These are phyloP conservation scores for Phrynosoma blainvillii DNA, from an alignment of 2,113 vertebrate species.

Conservation along the genomic window DNA sequence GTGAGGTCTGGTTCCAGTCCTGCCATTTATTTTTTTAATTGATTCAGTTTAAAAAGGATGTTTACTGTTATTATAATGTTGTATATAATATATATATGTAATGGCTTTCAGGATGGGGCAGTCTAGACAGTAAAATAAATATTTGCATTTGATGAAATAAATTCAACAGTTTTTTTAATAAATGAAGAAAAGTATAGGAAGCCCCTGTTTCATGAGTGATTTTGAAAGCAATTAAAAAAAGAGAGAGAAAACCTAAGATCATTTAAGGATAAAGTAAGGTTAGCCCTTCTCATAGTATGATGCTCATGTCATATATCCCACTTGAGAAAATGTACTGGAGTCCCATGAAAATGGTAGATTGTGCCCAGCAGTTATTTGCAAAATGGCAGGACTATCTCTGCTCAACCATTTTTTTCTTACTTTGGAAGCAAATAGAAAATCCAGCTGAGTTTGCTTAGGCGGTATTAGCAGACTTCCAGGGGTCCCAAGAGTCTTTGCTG, in stretches of 20 bases:
- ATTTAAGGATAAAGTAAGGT: not conserved
- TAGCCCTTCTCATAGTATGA: not conserved
- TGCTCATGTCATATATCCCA: constrained; percentile 35
- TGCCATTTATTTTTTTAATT: not conserved
- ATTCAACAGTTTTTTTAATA: not conserved
- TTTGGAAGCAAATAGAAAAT: constrained; percentile 64
- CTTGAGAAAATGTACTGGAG: not conserved
- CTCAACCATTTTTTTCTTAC: constrained; percentile 26
- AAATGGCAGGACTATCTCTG: constrained; percentile 46
- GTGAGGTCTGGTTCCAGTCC: not conserved
- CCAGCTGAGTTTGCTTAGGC: constrained; percentile 57
- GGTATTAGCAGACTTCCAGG: constrained; percentile 60
- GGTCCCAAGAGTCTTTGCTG: constrained; percentile 65
- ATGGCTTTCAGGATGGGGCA: not conserved
- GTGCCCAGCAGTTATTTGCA: not conserved
- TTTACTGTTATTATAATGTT: not conserved
- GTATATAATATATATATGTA: not conserved
- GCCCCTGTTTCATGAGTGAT: constrained; percentile 1
- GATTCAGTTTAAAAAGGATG: not conserved
- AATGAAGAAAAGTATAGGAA: not conserved
- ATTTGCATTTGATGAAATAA: too few relatives aligned
- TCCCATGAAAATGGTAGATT: constrained; percentile 24
- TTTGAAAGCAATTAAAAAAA: constrained; percentile 11
- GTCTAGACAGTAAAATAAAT: not conserved
- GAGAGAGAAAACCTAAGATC: not conserved